Base-by-base conservation (phyloP, 2,113 vertebrate genomes). In the Leptocoma aspasia region DNA sequence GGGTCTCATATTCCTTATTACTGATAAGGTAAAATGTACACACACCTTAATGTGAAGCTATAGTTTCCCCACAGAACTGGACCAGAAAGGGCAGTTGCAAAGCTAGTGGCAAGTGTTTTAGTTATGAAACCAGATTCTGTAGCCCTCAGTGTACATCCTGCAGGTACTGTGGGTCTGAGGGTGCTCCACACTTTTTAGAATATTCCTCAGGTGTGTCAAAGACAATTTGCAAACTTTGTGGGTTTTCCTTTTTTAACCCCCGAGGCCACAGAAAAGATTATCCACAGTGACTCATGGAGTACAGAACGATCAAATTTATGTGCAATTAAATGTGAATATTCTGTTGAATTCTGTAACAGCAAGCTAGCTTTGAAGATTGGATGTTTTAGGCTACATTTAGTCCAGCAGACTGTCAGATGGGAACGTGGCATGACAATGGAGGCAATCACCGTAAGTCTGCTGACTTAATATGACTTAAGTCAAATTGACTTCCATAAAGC, bases 31-130 rank as follows among this genome's bases (percentile, higher is more conserved):
- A 18, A 11, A 59, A 12, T 24, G 39, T 7, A 41, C 4, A 27
- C 1, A 12, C 1, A 3, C 1, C 0, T 59, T 27, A 59, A 11
- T 27, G 7, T 18, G 18, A 44, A 84, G 4, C 37, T 81, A 0
- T 27, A 6, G 65, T 76, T 85, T 66, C 22, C 21, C 6, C 11
- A 19, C 26, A 33, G 59, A 86, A 54, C 12, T 54, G 61, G 42
- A 27, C 11, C 13, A 50, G 42, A 66, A 73, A 63, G 10, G n/a
- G 13, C 63, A 39, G 21, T 49, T 35, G 24, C 28, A 89, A 50
- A 66, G 23, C 35, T 26, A 10, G 33, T 41, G 35, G 9, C 17
- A 35, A 31, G 59, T 39, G 6, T 47, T 16, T 59, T 35, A 52
- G 14, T 53, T 45, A 0, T n/a, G n/a, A 61, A 86, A 54, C 8